phyloP scores from a whole-genome alignment of 2,888 invertebrate genomes.

The Ptychoptera albimana region DNA sequence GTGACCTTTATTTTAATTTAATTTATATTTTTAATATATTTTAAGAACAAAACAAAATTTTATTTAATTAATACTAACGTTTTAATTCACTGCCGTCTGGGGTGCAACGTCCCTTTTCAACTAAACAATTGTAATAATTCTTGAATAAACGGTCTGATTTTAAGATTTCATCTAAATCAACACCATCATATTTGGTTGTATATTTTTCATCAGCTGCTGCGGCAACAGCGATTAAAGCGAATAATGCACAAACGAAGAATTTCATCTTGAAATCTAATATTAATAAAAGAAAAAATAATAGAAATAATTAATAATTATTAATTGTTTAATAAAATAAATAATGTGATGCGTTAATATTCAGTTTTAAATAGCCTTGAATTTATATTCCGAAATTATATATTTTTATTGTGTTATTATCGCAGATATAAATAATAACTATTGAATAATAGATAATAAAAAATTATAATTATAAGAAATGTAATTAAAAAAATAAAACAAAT shows the following conservation, averaged over 20 bases:
- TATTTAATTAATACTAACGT: constrained; percentile 29
- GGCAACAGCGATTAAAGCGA: constrained; percentile 26
- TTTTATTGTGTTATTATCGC: too few species aligned
- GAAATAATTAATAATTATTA: too few species aligned
- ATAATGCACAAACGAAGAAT: constrained; percentile 27
- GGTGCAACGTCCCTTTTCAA: constrained; percentile 46
- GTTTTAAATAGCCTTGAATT: too few species aligned
- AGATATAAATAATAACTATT: too few species aligned
- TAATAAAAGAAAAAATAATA: too few species aligned
- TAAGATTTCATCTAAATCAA: constrained; percentile 48
- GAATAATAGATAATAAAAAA: too few species aligned
- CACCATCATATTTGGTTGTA: constrained; percentile 49
- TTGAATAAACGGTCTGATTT: constrained; percentile 43
- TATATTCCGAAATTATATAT: too few species aligned
- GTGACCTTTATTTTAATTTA: constrained; percentile 15
- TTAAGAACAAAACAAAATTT: background rate
- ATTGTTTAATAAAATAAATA: too few species aligned
- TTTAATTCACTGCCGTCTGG: constrained; percentile 53
- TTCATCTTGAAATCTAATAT: constrained; percentile 26
- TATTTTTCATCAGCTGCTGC: constrained; percentile 33
- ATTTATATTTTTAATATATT: too few species aligned
- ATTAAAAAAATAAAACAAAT: too few species aligned
- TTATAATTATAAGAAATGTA: too few species aligned
- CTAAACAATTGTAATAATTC: constrained; percentile 46
- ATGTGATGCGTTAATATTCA: too few species aligned